Percentiles rank a stretch among this genome's conserved stretches.
Evolutionary conservation across 2,113 vertebrate species (phyloP).

Genomic region (Phalacrocorax pelagicus): DNA sequence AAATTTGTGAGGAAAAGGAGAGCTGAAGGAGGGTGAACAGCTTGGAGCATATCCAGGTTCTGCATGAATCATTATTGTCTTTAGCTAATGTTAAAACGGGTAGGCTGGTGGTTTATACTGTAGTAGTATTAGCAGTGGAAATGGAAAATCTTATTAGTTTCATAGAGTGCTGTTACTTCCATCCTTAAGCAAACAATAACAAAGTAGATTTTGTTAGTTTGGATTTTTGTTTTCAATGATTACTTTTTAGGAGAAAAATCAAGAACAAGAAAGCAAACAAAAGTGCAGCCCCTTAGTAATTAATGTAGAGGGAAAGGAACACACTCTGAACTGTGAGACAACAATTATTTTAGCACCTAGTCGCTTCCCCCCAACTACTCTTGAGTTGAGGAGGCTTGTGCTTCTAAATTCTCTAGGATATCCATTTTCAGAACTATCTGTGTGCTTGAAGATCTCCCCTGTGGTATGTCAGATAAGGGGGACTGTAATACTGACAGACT

Average conservation of each 20-base stretch:
- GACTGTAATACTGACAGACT: not conserved
- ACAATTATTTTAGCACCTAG: not conserved
- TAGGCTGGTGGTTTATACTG: not conserved
- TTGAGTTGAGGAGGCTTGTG: not conserved
- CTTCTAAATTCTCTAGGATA: not conserved
- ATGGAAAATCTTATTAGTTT: not conserved
- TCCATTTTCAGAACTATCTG: not conserved
- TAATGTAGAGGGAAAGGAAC: not conserved
- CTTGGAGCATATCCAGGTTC: not conserved
- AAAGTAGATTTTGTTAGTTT: not conserved
- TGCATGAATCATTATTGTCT: not conserved
- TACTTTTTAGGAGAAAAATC: not conserved
- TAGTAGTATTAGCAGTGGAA: not conserved
- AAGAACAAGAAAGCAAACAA: not conserved
- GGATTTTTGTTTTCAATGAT: not conserved
- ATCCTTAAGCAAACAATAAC: not conserved
- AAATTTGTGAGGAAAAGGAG: not conserved
- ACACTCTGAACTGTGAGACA: not conserved
- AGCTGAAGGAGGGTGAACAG: not conserved
- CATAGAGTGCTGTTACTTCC: not conserved
- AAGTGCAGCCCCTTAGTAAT: not conserved
- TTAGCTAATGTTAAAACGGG: not conserved
- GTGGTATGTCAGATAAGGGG: not conserved
- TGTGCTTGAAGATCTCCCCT: not conserved
- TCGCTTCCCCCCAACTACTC: not conserved